Percentiles rank a stretch among this genome's conserved stretches.
Evolutionary conservation across 2,113 vertebrate species (phyloP).

Genomic region (Orientallactaga bullata): DNA sequence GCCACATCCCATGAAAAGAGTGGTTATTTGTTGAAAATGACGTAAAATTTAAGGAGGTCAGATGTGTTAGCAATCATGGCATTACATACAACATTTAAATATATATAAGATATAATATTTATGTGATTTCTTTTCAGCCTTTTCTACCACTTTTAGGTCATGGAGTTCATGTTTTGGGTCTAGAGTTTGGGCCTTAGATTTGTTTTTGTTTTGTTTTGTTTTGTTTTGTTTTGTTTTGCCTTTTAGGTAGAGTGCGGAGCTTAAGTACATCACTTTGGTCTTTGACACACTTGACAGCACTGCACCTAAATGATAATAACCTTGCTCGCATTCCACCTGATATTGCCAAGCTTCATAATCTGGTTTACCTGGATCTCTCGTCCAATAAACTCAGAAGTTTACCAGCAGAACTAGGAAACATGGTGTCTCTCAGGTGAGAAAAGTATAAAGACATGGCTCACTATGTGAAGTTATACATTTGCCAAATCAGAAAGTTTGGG

Average conservation of each 20-base stretch:
- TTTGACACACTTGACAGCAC: constrained; percentile 97
- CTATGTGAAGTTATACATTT: constrained; percentile 55
- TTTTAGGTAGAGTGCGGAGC: constrained; percentile 96
- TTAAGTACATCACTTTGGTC: constrained; percentile 97
- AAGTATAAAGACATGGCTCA: constrained; percentile 40
- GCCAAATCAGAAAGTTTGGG: constrained; percentile 24
- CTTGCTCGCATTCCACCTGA: constrained; percentile 98
- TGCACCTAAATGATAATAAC: constrained; percentile 99
- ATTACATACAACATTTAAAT: constrained; percentile 55
- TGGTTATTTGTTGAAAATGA: constrained; percentile 31
- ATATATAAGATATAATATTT: not conserved
- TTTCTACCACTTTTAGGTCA: constrained; percentile 17
- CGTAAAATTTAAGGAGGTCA: constrained; percentile 35
- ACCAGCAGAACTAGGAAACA: constrained; percentile 99
- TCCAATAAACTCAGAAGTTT: constrained; percentile 99
- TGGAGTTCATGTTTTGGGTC: not conserved
- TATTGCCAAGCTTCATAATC: constrained; percentile 98
- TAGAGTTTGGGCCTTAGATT: too few species aligned
- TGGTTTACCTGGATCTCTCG: constrained; percentile 99
- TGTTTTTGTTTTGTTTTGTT: too few species aligned
- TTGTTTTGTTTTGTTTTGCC: constrained; percentile 49
- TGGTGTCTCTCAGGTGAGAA: constrained; percentile 99
- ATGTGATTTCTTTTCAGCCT: not conserved
- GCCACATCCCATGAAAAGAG: not conserved
- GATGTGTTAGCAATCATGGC: not conserved